Percentiles rank a stretch among this genome's conserved stretches.
Evolutionary conservation across 2,888 invertebrate genomes (phyloP).

Genomic region (Lithophane leautieri): DNA sequence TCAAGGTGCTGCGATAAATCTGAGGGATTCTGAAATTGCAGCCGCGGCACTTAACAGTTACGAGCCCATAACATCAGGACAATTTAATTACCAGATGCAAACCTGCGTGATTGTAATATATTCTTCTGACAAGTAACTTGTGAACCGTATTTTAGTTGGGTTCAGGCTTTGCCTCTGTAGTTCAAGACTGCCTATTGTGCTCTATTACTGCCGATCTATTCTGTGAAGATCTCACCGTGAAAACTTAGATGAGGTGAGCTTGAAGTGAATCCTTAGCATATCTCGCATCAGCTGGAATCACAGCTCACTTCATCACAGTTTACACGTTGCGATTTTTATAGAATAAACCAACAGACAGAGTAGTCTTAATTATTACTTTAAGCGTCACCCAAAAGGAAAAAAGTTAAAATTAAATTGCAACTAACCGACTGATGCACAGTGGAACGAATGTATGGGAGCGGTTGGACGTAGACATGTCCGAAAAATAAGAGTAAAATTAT

Average conservation of each 20-base stretch:
- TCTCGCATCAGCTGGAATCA: not conserved
- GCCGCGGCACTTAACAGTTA: conserved; percentile 33
- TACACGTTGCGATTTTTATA: not conserved
- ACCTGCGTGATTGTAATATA: not conserved
- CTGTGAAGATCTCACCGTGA: not conserved
- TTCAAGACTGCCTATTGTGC: not conserved
- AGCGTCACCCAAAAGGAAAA: not conserved
- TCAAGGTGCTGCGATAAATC: conserved; percentile 50
- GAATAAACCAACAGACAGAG: not conserved
- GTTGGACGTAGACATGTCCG: no score
- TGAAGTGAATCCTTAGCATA: not conserved
- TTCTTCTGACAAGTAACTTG: not conserved
- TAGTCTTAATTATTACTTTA: not conserved
- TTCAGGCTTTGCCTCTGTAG: not conserved
- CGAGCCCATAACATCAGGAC: conserved; percentile 39
- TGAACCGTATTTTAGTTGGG: not conserved
- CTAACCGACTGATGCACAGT: no score
- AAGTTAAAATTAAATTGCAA: no score
- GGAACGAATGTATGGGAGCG: no score
- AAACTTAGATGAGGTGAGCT: not conserved
- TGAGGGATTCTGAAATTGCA: conserved; percentile 31
- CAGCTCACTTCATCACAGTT: not conserved
- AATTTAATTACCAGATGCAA: conserved; percentile 21
- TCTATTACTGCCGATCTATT: not conserved
- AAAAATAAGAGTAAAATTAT: no score